phyloP scores from a whole-genome alignment of 2,888 invertebrate species.

The Drosophila hamatofila region DNA sequence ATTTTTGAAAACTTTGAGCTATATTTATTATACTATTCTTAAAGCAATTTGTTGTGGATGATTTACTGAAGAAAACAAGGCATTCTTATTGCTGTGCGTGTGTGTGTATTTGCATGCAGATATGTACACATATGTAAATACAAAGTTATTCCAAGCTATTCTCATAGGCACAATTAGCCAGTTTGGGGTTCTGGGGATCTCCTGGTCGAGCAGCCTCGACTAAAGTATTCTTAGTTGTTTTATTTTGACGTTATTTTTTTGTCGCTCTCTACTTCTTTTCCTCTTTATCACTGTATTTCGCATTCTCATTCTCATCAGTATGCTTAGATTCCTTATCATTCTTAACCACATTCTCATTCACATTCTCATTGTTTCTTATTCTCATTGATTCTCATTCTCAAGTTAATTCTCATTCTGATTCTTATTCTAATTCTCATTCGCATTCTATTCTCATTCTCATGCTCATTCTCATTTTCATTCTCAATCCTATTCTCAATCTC shows the following conservation, averaged over 20 bases:
- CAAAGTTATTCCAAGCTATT: background rate
- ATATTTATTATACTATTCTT: background rate
- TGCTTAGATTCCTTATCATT: background rate
- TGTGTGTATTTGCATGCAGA: background rate
- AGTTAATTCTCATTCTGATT: too few species aligned
- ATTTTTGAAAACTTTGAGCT: background rate
- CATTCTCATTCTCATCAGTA: background rate
- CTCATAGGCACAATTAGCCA: too few species aligned
- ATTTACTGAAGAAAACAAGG: background rate
- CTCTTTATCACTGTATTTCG: background rate
- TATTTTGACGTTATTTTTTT: too few species aligned
- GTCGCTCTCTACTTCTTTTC: background rate
- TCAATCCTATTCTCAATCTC: background rate
- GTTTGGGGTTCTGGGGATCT: too few species aligned
- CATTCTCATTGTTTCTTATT: accelerated
- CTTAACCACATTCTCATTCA: background rate
- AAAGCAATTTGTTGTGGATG: background rate
- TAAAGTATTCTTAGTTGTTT: too few species aligned
- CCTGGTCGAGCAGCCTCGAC: too few species aligned
- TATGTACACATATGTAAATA: background rate
- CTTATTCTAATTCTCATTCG: background rate
- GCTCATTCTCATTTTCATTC: background rate
- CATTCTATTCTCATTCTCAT: background rate
- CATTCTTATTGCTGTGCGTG: background rate
- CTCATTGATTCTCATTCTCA: background rate